Conservation (phyloP, 2,797 vertebrate species). For the Pristis pectinata region DNA sequence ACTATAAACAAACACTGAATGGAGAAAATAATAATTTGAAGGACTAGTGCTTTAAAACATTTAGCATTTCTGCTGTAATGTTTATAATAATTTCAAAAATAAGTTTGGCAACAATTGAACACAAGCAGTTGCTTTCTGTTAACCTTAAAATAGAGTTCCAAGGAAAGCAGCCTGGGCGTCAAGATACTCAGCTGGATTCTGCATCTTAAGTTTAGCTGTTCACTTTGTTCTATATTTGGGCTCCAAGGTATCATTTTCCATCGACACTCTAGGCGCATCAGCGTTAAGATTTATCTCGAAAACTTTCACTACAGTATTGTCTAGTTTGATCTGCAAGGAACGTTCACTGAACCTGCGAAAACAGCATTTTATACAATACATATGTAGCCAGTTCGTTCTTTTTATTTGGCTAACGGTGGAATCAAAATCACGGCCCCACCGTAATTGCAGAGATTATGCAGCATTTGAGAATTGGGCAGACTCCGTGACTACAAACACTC, state of each 20-base stretch:
- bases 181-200: background rate
- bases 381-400: background rate
- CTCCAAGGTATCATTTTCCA: background rate
- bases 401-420: background rate
- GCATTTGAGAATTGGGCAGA: background rate
- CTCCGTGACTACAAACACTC: background rate
- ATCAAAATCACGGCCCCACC: background rate
- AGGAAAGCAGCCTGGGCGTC: background rate
- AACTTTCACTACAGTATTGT: background rate
- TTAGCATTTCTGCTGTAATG: background rate
- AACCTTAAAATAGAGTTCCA: background rate
- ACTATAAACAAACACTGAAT: too few species aligned
- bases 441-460: background rate
- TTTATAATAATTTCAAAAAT: background rate
- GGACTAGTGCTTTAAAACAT: background rate
- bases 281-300: background rate
- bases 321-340: background rate
- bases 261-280: background rate
- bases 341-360: background rate
- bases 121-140: background rate
- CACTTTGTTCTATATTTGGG: background rate
- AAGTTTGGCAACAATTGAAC: background rate
- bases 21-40: background rate
- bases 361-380: background rate
- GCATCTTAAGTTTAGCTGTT: background rate